Evolutionary conservation across 2,113 vertebrate species (phyloP).

Genomic region (Psophia crepitans): DNA sequence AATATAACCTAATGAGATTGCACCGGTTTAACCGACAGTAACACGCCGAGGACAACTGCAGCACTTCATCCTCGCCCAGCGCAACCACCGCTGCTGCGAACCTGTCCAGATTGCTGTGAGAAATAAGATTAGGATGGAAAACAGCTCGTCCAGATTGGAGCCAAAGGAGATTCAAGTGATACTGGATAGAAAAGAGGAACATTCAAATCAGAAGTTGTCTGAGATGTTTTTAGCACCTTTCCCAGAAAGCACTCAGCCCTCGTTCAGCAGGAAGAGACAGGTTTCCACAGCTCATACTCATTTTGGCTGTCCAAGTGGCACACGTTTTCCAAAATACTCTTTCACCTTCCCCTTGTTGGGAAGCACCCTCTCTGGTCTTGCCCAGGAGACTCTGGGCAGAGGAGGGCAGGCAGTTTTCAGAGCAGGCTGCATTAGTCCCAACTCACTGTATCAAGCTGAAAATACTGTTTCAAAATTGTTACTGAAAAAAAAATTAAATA

Average conservation of each 20-base stretch:
- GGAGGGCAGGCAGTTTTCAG: not conserved
- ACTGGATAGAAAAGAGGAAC: not conserved
- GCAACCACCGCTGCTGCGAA: not conserved
- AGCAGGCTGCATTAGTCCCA: not conserved
- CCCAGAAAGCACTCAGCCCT: not conserved
- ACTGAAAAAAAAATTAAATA: not conserved
- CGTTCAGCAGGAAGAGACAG: not conserved
- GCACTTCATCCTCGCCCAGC: not conserved
- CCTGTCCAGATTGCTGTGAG: not conserved
- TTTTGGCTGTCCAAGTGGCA: not conserved
- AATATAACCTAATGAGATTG: slow-evolving; percentile 24
- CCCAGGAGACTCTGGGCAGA: not conserved
- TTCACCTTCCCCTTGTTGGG: not conserved
- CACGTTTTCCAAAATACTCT: not conserved
- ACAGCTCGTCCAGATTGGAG: not conserved
- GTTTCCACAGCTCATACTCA: not conserved
- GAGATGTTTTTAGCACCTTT: not conserved
- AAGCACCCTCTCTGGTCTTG: not conserved
- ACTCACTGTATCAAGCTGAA: not conserved
- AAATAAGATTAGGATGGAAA: not conserved
- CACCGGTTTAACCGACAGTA: not conserved
- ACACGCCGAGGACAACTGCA: not conserved
- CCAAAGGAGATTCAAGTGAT: not conserved
- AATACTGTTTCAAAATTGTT: not conserved
- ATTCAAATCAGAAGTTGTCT: not conserved